A percentile compares a stretch with the other conserved stretches of the same genome.
These are phyloP conservation scores for Plodia interpunctella DNA, from an alignment of 1,140 invertebrate species.

Conservation along the genomic window DNA sequence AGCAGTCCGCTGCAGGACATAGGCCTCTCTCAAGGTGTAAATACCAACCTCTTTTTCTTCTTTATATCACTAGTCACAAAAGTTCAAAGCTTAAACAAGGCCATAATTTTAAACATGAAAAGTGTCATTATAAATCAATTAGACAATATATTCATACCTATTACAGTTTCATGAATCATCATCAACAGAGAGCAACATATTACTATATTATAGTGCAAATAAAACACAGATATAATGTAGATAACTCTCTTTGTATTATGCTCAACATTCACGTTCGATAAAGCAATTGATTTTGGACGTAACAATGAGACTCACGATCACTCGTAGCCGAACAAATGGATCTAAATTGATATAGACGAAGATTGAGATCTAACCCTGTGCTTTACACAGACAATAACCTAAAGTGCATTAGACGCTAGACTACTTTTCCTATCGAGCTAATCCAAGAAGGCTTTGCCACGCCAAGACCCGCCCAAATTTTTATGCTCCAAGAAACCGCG, in stretches of 20 bases:
- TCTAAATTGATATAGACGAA: background rate
- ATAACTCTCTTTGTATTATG: constrained; percentile 24
- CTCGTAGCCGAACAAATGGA: background rate
- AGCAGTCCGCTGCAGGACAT: no score
- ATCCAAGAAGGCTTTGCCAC: constrained; percentile 20
- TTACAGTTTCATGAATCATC: no score
- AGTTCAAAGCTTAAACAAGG: no score
- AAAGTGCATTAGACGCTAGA: constrained; percentile 23
- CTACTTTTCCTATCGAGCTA: constrained; percentile 36
- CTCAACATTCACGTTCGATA: constrained; percentile 13
- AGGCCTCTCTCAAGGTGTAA: no score
- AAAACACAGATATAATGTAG: constrained; percentile 24
- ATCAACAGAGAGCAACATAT: no score
- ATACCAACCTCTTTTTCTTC: no score
- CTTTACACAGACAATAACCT: constrained; percentile 16
- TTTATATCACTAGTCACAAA: no score
- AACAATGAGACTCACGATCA: constrained; percentile 15
- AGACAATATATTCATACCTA: no score
- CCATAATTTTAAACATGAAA: no score
- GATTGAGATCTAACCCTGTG: background rate
- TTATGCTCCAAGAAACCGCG: background rate
- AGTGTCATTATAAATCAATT: no score
- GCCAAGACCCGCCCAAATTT: background rate
- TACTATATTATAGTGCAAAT: constrained; percentile 18
- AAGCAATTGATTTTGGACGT: constrained; percentile 20